Percentiles rank a stretch among this genome's conserved stretches.
Conservation (phyloP, 2,888 invertebrate species). For the Galeruca laticollis region DNA sequence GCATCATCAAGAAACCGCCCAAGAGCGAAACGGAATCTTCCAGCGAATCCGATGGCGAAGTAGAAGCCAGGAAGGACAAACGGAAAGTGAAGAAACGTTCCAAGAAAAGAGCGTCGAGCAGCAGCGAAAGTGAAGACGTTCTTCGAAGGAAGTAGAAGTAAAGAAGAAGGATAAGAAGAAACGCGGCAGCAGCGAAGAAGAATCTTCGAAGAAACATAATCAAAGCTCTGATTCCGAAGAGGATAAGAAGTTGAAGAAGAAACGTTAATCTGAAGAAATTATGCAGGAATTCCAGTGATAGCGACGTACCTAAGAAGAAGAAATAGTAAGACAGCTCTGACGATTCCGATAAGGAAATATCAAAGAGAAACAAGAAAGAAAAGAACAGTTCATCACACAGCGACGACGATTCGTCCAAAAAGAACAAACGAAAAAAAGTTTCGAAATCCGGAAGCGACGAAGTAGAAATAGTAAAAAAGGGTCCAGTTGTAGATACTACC, state of each 20-base stretch:
- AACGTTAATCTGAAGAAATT: constrained; percentile 64
- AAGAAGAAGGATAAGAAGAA: constrained; percentile 67
- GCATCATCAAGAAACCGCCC: constrained; percentile 61
- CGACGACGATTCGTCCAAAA: constrained; percentile 70
- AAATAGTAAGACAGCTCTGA: constrained; percentile 62
- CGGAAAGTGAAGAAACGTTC: constrained; percentile 61
- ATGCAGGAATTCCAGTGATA: constrained; percentile 61
- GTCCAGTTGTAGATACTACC: too few relatives aligned
- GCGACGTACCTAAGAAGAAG: constrained; percentile 60
- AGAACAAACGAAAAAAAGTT: constrained; percentile 70
- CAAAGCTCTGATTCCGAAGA: constrained; percentile 73
- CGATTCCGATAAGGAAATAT: constrained; percentile 62
- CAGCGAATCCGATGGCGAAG: constrained; percentile 64
- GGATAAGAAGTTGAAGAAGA: constrained; percentile 72
- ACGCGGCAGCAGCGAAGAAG: constrained; percentile 69
- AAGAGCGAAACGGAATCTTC: constrained; percentile 64
- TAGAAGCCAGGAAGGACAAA: constrained; percentile 58
- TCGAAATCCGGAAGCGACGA: constrained; percentile 70
- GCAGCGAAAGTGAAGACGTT: constrained; percentile 66
- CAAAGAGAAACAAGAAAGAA: constrained; percentile 59
- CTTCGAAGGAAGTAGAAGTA: constrained; percentile 65
- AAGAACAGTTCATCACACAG: constrained; percentile 63
- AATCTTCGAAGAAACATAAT: constrained; percentile 69
- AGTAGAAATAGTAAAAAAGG: constrained; percentile 69
- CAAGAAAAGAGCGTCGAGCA: constrained; percentile 68